Evolutionary conservation across 2,113 vertebrate species (phyloP), one percentile per base, ranked within the genome.

Genomic region (Bubo scandiacus): DNA sequence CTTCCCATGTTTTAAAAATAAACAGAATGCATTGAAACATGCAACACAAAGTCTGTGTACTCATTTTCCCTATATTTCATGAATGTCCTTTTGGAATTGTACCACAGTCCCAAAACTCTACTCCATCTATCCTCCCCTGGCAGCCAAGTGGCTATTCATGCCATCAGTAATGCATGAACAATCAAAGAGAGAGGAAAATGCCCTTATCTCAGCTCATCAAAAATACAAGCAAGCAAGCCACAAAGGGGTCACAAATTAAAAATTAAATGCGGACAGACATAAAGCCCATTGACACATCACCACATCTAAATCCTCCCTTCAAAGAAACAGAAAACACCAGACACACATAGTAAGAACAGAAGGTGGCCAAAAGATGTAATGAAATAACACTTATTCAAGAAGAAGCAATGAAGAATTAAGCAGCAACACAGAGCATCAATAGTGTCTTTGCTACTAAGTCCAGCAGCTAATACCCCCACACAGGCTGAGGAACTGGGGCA

Each of bases 121-220:
- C 61, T 92, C 42, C 54, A 57, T 21, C 79, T 34, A 72, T 59
- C 40, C 55, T 75, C 51, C 47, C 81, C 81, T 70, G 68, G 83
- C 89, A 97, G 95, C 94, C 75, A 18, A 22, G 54, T 47, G 88
- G 94, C 94, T 67, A 75, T 14, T 88, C 89, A 67, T 52, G 94
- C 90, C 80, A 94, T 92, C 86, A 91, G 96, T 80, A 97, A 98
- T 88, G 91, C 94, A 87, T 70, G 94, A 97, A 93, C 90, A 91
- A 92, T 90, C 90, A 65, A 75, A 86, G 78, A 65, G 63, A 68
- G 80, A 86, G 67, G 89, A 95, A 97, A 97, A 96, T 85, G 95
- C 88, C 96, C 95, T 95, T 92, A 89, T 82, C 79, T 91, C 87
- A 95, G 95, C 95, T 97, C 97, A 97, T 96, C 97, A 98, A 98